Evolutionary conservation across 2,888 invertebrate genomes (phyloP).

Genomic region (Limnephilus auricula): DNA sequence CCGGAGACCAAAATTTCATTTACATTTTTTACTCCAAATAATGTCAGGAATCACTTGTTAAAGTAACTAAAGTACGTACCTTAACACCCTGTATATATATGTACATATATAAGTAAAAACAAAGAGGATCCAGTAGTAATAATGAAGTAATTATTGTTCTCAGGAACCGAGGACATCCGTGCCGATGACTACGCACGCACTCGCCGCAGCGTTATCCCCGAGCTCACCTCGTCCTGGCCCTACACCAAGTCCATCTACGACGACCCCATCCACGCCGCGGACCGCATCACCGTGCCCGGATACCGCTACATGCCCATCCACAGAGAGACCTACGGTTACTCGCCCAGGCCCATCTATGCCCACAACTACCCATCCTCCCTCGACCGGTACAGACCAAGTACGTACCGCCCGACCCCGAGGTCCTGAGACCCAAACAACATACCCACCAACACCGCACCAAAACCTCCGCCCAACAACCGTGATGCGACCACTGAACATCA

Average conservation of each 20-base stretch:
- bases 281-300: slow-evolving; percentile 91
- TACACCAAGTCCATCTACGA: slow-evolving; percentile 92
- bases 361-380: slow-evolving; percentile 88
- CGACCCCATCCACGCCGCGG: slow-evolving; percentile 87
- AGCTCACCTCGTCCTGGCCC: slow-evolving; percentile 85
- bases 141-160: not conserved
- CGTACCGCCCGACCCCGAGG: slow-evolving; percentile 75
- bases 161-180: slow-evolving; percentile 94
- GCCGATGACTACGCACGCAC: slow-evolving; percentile 90
- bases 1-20: too few relatives aligned
- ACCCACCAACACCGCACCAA: slow-evolving; percentile 7
- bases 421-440: slow-evolving; percentile 45
- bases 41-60: too few relatives aligned
- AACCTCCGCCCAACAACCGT: slow-evolving; percentile 33
- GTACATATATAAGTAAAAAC: too few relatives aligned
- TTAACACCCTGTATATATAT: too few relatives aligned
- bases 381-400: slow-evolving; percentile 91
- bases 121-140: not conserved
- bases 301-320: slow-evolving; percentile 95
- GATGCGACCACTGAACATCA: slow-evolving; percentile 34
- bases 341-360: slow-evolving; percentile 91
- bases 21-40: too few relatives aligned
- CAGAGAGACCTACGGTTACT: slow-evolving; percentile 93
- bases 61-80: too few relatives aligned
- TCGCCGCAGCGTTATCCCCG: slow-evolving; percentile 87